Base-by-base conservation (phyloP, 2,888 invertebrate genomes). In the Apamea sordens region DNA sequence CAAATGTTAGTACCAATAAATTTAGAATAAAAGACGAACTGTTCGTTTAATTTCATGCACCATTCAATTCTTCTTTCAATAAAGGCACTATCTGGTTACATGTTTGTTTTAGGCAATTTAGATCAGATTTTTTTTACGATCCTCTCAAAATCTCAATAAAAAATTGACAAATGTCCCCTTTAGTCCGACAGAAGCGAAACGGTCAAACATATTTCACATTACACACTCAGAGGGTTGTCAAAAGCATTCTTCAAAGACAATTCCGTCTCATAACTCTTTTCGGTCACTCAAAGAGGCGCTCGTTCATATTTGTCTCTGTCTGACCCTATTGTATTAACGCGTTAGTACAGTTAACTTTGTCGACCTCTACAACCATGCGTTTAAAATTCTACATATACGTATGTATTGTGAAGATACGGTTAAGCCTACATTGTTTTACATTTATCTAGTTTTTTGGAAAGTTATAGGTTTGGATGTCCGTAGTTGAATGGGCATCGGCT, bases 261-360 rank as follows among this genome's bases (percentile, higher is more conserved):
- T 80, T 83, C 83, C 69, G 71, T 84, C 77, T 67, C 85, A 78
- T 84, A 74, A 76, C 81, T 86, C 81, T 81, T 80, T 85, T 84
- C 69, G 79, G 74, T 76, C 79, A 80, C 85, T 87, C 84, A 80
- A 85, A 88, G 83, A 82, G 77, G 74, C 59, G 80, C 65, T 80
- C 83, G 32, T 67, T 81, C 80, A 86, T 89, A 90, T 91, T 89
- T 86, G 85, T 91, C 89, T 88, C 86, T 88, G 90, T 86, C 82
- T 80, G 80, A 73, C 85, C 86, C 80, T 89, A 88, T 90, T 90
- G 89, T 89, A 82, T 85, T 77, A 76, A 69, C 82, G 81, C 77
- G 80, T 86, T 79, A 80, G 79, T 70, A 85, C 83, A 79, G 89
- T 89, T 88, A 86, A 76, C 85, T 83, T 84, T 80, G 78, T 79